phyloP scores from a whole-genome alignment of 2,113 vertebrate species.

The Bufo gargarizans region DNA sequence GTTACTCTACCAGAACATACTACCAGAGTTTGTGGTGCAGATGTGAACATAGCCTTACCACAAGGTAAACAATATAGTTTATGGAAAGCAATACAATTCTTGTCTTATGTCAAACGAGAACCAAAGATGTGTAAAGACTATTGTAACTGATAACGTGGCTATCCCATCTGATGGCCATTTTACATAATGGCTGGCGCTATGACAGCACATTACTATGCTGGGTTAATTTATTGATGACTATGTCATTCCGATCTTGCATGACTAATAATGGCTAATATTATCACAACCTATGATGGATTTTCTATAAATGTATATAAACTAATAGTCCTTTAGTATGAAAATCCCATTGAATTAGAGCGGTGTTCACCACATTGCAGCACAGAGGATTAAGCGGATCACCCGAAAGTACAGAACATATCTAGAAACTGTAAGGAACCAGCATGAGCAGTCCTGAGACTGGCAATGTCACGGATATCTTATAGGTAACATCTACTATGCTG shows the following conservation, averaged over 20 bases:
- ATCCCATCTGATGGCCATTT: not conserved
- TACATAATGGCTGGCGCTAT: not conserved
- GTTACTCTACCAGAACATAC: no score
- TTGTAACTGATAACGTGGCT: not conserved
- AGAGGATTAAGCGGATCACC: not conserved
- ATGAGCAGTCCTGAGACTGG: not conserved
- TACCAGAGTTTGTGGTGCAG: no score
- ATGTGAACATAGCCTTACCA: not conserved
- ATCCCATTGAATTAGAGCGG: not conserved
- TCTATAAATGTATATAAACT: not conserved
- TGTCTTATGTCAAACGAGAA: slow-evolving; percentile 28
- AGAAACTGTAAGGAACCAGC: not conserved
- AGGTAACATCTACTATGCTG: slow-evolving; percentile 51
- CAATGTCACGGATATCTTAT: no score
- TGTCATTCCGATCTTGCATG: not conserved
- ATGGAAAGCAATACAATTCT: slow-evolving; percentile 45
- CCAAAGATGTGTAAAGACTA: slow-evolving; percentile 39
- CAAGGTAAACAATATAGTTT: not conserved
- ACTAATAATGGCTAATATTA: not conserved
- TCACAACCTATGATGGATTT: not conserved
- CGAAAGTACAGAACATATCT: not conserved
- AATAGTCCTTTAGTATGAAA: not conserved
- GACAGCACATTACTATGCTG: not conserved
- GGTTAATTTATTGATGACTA: not conserved
- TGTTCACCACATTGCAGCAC: not conserved